phyloP scores from a whole-genome alignment of 2,888 invertebrate genomes.

The Melinaea menophilus region DNA sequence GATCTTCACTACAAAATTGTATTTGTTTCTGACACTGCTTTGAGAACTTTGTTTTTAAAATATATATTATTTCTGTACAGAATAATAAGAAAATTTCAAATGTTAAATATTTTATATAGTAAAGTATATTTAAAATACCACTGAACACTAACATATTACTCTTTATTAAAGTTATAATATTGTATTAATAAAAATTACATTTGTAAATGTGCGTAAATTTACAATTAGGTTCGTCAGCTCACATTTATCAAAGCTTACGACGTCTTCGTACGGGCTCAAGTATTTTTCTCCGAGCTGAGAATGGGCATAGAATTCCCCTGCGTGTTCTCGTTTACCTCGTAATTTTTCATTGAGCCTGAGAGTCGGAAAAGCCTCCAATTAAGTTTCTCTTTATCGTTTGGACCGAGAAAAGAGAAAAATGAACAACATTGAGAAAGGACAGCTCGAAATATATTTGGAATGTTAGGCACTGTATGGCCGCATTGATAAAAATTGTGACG shows the following conservation, averaged over 20 bases:
- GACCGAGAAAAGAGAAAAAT: conserved; percentile 67
- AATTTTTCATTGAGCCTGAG: conserved; percentile 77
- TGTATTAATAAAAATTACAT: conserved; percentile 3
- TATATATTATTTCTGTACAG: no score
- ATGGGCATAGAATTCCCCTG: conserved; percentile 69
- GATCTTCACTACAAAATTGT: neutral
- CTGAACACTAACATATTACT: no score
- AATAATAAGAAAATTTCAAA: no score
- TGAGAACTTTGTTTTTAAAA: no score
- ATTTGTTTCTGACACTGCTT: no score
- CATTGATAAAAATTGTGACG: neutral
- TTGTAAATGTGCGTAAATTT: conserved; percentile 7
- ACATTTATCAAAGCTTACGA: conserved; percentile 63
- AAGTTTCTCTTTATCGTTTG: conserved; percentile 76
- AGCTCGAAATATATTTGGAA: conserved; percentile 36
- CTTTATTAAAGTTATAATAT: no score
- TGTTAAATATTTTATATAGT: no score
- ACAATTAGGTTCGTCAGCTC: conserved; percentile 41
- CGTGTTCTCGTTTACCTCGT: conserved; percentile 75
- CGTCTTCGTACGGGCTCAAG: conserved; percentile 49
- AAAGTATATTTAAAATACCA: no score
- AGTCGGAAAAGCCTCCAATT: conserved; percentile 75
- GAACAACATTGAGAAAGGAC: conserved; percentile 67
- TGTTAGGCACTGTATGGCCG: conserved; percentile 12
- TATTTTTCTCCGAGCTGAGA: conserved; percentile 62